phyloP scores from a whole-genome alignment of 2,113 vertebrate species.

The Corvus moneduloides region DNA sequence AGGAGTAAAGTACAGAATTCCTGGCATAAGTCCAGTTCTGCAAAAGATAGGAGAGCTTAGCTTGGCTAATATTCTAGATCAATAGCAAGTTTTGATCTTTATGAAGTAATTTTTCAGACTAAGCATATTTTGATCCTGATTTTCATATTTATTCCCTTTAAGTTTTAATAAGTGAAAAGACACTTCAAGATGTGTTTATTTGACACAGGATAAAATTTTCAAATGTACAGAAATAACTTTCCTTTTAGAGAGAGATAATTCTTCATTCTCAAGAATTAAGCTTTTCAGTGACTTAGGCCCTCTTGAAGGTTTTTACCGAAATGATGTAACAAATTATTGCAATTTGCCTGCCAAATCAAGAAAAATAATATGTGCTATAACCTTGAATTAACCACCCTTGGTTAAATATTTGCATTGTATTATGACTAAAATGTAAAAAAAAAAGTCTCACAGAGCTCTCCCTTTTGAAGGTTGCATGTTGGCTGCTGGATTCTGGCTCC shows the following conservation, averaged over 20 bases:
- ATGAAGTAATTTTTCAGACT: background rate
- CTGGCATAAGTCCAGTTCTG: background rate
- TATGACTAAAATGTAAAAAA: background rate
- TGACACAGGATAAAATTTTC: background rate
- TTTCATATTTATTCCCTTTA: background rate
- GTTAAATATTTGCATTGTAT: background rate
- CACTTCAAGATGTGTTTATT: background rate
- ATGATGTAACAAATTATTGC: background rate
- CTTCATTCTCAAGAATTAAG: background rate
- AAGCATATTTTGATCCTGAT: background rate
- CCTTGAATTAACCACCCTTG: background rate
- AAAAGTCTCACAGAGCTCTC: background rate
- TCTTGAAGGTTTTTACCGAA: background rate
- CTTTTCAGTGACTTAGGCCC: background rate
- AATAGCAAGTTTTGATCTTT: background rate
- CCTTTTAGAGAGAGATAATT: background rate
- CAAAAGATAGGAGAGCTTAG: background rate
- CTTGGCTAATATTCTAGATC: background rate
- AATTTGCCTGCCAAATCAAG: background rate
- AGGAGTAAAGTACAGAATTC: background rate
- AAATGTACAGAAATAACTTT: background rate
- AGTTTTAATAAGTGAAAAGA: background rate
- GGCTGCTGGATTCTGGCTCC: conserved; percentile 88
- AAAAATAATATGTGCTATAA: background rate
- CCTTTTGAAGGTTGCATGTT: conserved; percentile 86